Evolutionary conservation across 2,888 invertebrate genomes (phyloP).

Genomic region (Phalera bucephala): DNA sequence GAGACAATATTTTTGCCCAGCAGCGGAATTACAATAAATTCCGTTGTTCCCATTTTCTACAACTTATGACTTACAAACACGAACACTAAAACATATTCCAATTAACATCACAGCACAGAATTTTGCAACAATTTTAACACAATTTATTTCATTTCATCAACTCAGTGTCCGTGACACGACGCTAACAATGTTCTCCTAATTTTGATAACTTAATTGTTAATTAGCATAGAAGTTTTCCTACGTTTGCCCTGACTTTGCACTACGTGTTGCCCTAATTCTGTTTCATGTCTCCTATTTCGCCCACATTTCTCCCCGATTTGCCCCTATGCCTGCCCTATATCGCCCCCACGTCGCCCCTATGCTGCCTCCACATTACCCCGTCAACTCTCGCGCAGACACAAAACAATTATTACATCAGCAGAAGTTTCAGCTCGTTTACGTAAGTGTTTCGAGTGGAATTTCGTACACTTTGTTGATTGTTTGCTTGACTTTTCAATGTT

Average conservation of each 20-base stretch:
- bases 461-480: conserved; percentile 9
- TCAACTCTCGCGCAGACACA: conserved; percentile 19
- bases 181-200: conserved; percentile 8
- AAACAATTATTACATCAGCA: conserved; percentile 29
- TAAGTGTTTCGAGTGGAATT: neutral
- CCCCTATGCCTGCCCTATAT: too few species aligned
- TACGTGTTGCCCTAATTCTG: too few species aligned
- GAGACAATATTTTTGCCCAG: too few species aligned
- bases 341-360: too few species aligned
- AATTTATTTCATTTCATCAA: conserved; percentile 2
- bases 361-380: too few species aligned
- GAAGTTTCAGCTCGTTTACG: conserved; percentile 6
- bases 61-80: too few species aligned
- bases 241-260: conserved; percentile 19
- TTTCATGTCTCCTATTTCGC: too few species aligned
- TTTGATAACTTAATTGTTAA: conserved; percentile 27
- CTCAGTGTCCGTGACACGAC: neutral
- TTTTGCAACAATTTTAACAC: neutral
- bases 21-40: too few species aligned
- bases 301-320: too few species aligned
- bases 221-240: conserved; percentile 24
- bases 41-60: too few species aligned
- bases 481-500: conserved; percentile 13
- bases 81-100: neutral
- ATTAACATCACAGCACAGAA: neutral